Evolutionary conservation across 2,797 vertebrate species (phyloP).

Genomic region (Lophius americanus): DNA sequence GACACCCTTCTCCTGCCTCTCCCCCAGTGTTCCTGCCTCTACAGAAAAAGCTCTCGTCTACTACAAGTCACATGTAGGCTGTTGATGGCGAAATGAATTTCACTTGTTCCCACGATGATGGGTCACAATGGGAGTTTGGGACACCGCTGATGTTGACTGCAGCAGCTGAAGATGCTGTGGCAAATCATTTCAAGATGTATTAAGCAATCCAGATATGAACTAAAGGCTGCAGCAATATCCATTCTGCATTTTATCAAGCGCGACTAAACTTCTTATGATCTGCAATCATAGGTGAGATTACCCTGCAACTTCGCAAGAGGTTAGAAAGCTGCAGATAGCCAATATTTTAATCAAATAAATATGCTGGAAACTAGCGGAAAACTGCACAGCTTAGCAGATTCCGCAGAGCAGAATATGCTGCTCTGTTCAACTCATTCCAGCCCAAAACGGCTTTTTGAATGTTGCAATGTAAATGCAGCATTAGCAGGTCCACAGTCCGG

Average conservation of each 20-base stretch:
- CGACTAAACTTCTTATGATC: conserved; percentile 48
- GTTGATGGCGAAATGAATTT: conserved; percentile 73
- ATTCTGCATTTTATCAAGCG: conserved; percentile 21
- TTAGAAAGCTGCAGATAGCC: conserved; percentile 36
- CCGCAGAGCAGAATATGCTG: conserved; percentile 54
- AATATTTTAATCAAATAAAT: conserved; percentile 56
- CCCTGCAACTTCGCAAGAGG: conserved; percentile 25
- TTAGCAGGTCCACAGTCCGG: conserved; percentile 37
- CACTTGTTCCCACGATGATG: conserved; percentile 67
- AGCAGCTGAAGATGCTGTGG: conserved; percentile 43
- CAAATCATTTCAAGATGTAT: conserved; percentile 64
- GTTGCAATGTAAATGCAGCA: conserved; percentile 61
- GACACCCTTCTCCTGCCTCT: conserved; percentile 46
- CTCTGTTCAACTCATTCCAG: conserved; percentile 44
- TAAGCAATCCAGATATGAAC: conserved; percentile 39
- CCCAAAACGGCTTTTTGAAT: conserved; percentile 56
- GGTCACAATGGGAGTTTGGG: conserved; percentile 64
- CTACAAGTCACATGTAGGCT: conserved; percentile 70
- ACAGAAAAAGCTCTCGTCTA: conserved; percentile 44
- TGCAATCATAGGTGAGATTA: conserved; percentile 56
- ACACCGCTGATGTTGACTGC: conserved; percentile 57
- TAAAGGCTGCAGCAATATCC: conserved; percentile 21
- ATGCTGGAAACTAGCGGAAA: conserved; percentile 25
- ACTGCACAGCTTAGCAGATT: conserved; percentile 53
- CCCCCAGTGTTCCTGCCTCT: conserved; percentile 50